Evolutionary conservation across 92 coral and sea anemone species (phyloP).

Genomic region (Zoanthus solanderi): DNA sequence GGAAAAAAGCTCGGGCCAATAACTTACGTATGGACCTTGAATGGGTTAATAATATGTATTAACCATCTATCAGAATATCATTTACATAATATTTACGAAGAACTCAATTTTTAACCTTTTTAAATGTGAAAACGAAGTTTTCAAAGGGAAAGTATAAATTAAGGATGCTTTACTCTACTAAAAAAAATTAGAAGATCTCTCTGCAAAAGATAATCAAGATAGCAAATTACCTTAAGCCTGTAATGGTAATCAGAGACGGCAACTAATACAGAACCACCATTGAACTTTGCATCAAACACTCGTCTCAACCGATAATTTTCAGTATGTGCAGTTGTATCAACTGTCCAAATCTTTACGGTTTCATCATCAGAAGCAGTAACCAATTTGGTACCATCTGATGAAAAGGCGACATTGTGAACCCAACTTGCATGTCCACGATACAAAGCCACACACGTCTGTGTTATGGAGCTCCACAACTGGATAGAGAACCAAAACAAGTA

Average conservation of each 20-base stretch:
- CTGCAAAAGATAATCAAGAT: not conserved
- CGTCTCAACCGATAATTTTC: conserved; percentile 73
- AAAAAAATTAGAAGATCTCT: too few relatives aligned
- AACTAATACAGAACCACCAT: conserved; percentile 66
- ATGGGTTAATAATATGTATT: too few relatives aligned
- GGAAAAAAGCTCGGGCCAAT: too few relatives aligned
- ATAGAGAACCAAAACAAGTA: not conserved
- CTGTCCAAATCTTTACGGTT: conserved; percentile 96
- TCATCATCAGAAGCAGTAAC: conserved; percentile 96
- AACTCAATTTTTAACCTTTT: too few relatives aligned
- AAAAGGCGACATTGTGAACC: conserved; percentile 91
- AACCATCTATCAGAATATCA: too few relatives aligned
- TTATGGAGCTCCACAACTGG: conserved; percentile 83
- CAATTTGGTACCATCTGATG: conserved; percentile 78
- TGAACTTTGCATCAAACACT: conserved; percentile 88
- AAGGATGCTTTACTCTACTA: too few relatives aligned
- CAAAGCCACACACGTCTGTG: conserved; percentile 74
- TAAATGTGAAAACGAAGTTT: too few relatives aligned
- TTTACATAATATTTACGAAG: too few relatives aligned
- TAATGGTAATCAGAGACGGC: conserved; percentile 88
- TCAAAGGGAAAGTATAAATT: too few relatives aligned
- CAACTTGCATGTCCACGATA: conserved; percentile 92
- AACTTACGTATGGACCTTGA: too few relatives aligned
- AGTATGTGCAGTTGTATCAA: conserved; percentile 74
- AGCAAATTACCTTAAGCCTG: conserved; percentile 73